These are phyloP conservation scores for Tanytarsus gracilentus DNA, from an alignment of 2,888 invertebrate species.

Conservation along the genomic window DNA sequence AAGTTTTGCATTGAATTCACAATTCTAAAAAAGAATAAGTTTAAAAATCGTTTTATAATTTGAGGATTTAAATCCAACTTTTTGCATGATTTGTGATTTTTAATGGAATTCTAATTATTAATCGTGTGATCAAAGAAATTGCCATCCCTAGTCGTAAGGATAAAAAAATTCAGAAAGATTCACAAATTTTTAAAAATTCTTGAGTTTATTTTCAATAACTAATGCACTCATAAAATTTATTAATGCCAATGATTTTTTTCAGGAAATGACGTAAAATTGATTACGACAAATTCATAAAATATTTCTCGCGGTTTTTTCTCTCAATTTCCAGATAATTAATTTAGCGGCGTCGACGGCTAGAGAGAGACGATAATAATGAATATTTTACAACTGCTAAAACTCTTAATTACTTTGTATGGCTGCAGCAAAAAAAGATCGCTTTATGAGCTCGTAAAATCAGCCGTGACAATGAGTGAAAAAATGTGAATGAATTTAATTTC, in stretches of 20 bases:
- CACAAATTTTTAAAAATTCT: too few relatives aligned
- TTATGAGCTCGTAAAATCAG: too few relatives aligned
- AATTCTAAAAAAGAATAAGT: neutral
- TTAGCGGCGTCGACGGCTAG: neutral
- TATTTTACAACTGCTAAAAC: neutral
- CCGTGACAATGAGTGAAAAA: constrained; percentile 3
- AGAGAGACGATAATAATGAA: neutral
- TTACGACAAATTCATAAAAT: neutral
- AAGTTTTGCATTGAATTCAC: neutral
- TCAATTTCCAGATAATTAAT: constrained; percentile 2
- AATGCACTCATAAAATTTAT: too few relatives aligned
- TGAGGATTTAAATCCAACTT: neutral
- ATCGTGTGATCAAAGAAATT: too few relatives aligned
- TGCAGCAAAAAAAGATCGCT: too few relatives aligned
- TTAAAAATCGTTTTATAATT: constrained; percentile 4
- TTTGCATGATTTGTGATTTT: neutral
- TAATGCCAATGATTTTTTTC: too few relatives aligned
- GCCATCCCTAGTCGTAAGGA: too few relatives aligned
- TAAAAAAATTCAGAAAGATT: too few relatives aligned
- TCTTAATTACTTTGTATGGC: too few relatives aligned
- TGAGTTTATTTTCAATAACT: too few relatives aligned
- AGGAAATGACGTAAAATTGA: too few relatives aligned
- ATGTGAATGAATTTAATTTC: too few relatives aligned
- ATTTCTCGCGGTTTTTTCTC: neutral
- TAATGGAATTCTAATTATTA: neutral